These are phyloP conservation scores for Barbus barbus DNA, from an alignment of 2,113 vertebrate species.

Conservation along the genomic window DNA sequence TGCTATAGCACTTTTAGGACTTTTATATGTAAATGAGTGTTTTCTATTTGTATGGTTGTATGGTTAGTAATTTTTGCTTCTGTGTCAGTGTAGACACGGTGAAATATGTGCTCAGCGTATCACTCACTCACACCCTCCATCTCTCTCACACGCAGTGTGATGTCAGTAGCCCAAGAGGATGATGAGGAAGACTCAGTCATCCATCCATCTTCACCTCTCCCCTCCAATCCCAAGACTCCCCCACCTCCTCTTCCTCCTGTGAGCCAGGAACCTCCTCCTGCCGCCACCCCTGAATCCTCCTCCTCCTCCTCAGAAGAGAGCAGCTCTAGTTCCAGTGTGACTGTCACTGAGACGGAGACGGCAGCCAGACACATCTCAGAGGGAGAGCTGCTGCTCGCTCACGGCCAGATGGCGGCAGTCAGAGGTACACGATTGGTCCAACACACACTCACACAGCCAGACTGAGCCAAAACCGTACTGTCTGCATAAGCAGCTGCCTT, in stretches of 20 bases:
- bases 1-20: neutral
- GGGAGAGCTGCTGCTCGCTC: conserved; percentile 85
- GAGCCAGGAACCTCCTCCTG: conserved; percentile 40
- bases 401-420: conserved; percentile 64
- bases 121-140: neutral
- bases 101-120: neutral
- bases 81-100: neutral
- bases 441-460: conserved; percentile 6
- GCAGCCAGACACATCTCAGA: conserved; percentile 84
- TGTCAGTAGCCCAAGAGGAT: conserved; percentile 83
- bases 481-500: neutral
- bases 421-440: conserved; percentile 72
- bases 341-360: conserved; percentile 74
- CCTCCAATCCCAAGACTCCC: neutral
- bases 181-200: conserved; percentile 67
- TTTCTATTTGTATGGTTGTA: neutral
- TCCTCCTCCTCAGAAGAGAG: conserved; percentile 64
- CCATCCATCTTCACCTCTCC: conserved; percentile 53
- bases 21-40: neutral
- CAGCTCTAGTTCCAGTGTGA: conserved; percentile 58
- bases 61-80: neutral
- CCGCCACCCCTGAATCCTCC: neutral
- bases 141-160: conserved; percentile 67
- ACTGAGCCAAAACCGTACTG: neutral
- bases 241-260: neutral